A percentile compares a stretch with the other conserved stretches of the same genome.
Conservation (phyloP, 2,113 vertebrate genomes). For the Catharus minimus region DNA sequence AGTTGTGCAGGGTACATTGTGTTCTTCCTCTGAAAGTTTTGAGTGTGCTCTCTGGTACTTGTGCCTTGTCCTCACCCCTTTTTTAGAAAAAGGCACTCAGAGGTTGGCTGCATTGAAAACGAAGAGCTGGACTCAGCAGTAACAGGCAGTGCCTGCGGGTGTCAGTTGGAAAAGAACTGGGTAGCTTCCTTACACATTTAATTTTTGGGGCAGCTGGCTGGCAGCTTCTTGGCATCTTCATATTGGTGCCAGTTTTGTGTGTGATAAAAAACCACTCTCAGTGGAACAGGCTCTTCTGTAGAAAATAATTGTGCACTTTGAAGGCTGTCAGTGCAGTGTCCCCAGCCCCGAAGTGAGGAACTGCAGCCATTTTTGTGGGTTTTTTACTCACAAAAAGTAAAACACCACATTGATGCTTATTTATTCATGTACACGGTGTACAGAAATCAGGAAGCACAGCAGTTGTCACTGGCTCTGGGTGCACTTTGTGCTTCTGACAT, state of each 20-base stretch:
- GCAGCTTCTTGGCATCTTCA: neutral
- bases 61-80: neutral
- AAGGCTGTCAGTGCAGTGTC: neutral
- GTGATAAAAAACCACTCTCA: neutral
- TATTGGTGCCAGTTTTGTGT: neutral
- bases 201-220: conserved; percentile 5
- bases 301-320: neutral
- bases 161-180: neutral
- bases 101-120: neutral
- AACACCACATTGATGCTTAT: accelerated
- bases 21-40: neutral
- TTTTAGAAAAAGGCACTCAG: neutral
- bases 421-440: accelerated
- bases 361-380: neutral
- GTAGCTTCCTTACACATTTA: neutral
- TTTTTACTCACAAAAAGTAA: neutral
- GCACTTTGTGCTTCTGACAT: neutral
- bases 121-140: neutral
- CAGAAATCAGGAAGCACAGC: accelerated
- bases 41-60: neutral
- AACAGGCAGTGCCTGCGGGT: neutral
- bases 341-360: accelerated
- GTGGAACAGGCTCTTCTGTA: neutral
- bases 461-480: neutral
- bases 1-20: neutral